phyloP scores from a whole-genome alignment of 2,113 vertebrate species.

The Naja naja region DNA sequence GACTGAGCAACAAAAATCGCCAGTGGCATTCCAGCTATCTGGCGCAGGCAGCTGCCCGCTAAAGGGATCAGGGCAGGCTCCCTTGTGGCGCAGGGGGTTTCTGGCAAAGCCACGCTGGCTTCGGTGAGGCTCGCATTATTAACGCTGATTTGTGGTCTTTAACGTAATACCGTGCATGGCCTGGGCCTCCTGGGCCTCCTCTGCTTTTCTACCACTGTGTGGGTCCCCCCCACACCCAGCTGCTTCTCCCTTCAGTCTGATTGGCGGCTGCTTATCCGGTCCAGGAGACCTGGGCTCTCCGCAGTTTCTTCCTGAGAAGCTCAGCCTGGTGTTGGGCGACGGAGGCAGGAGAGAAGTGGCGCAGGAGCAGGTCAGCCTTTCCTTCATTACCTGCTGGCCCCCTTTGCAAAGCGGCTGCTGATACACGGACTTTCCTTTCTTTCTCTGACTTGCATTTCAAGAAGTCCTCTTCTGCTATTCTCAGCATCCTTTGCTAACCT shows the following conservation, averaged over 20 bases:
- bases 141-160: neutral
- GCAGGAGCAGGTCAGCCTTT: neutral
- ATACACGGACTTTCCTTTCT: neutral
- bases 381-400: neutral
- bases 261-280: neutral
- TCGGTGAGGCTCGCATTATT: rapidly evolving
- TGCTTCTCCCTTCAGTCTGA: neutral
- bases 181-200: neutral
- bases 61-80: neutral
- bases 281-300: neutral
- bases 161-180: neutral
- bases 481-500: neutral
- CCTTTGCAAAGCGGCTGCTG: neutral
- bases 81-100: neutral
- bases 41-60: neutral
- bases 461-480: neutral
- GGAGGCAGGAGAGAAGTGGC: neutral
- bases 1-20: neutral
- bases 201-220: neutral
- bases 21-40: neutral
- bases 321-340: neutral
- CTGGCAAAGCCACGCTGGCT: neutral
- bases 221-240: neutral
- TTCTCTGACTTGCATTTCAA: neutral
- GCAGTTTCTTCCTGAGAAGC: neutral